A percentile compares a stretch with the other conserved stretches of the same genome.
These are phyloP conservation scores for Pipa parva DNA, from an alignment of 2,113 vertebrate species.

Conservation along the genomic window DNA sequence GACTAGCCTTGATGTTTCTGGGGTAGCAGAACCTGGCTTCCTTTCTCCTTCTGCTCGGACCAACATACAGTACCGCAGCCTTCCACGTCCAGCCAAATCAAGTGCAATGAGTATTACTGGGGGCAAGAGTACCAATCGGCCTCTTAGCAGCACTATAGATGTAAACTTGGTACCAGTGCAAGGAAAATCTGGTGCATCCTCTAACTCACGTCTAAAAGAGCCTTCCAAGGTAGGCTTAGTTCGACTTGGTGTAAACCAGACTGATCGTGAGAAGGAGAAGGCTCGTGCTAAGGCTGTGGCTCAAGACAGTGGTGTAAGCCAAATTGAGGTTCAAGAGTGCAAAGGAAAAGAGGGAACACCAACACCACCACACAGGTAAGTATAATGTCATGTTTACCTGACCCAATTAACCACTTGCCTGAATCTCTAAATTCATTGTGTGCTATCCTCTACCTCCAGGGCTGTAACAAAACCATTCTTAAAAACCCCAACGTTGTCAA, in stretches of 20 bases:
- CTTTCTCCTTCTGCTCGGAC: conserved; percentile 81
- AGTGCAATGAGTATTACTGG: conserved; percentile 83
- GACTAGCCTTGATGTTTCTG: conserved; percentile 86
- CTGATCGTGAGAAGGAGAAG: conserved; percentile 88
- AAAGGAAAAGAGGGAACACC: conserved; percentile 18
- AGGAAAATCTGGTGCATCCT: conserved; percentile 61
- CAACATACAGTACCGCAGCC: conserved; percentile 90
- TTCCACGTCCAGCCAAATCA: conserved; percentile 91
- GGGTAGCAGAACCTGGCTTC: conserved; percentile 71
- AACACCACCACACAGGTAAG: conserved; percentile 28
- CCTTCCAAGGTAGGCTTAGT: conserved; percentile 63
- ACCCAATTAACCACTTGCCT: too few relatives aligned
- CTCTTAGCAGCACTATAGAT: conserved; percentile 83
- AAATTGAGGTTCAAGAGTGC: conserved; percentile 2
- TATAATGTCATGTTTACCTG: too few relatives aligned
- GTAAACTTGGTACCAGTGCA: conserved; percentile 68
- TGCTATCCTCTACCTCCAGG: conserved; percentile 54
- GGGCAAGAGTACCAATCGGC: conserved; percentile 64
- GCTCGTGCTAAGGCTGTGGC: conserved; percentile 89
- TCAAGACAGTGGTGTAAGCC: conserved; percentile 61
- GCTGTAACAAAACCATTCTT: conserved; percentile 73
- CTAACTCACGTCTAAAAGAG: conserved; percentile 73
- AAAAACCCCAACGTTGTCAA: conserved; percentile 81
- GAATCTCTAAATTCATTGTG: too few relatives aligned
- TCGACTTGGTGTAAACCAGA: conserved; percentile 76